Conservation (phyloP, 2,888 invertebrate genomes). For the Xestia rhomboidea region DNA sequence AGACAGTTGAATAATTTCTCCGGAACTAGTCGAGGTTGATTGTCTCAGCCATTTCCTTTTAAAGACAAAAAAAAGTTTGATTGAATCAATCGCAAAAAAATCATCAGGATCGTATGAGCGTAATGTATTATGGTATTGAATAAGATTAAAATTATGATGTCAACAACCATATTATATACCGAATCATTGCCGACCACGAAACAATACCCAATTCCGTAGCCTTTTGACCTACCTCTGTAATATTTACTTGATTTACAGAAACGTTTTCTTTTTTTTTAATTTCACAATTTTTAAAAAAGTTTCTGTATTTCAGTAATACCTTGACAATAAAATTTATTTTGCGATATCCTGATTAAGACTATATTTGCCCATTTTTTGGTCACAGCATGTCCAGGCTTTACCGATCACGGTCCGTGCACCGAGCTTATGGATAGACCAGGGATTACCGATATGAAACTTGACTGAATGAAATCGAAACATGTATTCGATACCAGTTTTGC, state of each 20-base stretch:
- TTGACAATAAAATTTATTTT: not conserved
- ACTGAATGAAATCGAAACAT: constrained; percentile 62
- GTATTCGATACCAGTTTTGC: constrained; percentile 44
- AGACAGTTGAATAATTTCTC: no score
- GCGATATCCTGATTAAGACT: not conserved
- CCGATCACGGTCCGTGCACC: constrained; percentile 28
- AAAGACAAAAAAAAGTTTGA: no score
- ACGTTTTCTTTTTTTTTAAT: no score
- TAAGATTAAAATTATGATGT: not conserved
- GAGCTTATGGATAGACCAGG: constrained; percentile 39
- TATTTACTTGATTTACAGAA: not conserved
- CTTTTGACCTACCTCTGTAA: not conserved
- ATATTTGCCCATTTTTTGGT: not conserved
- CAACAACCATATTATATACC: not conserved
- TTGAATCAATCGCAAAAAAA: no score
- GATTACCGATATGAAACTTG: constrained; percentile 64
- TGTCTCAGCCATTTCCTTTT: no score
- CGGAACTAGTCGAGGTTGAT: no score
- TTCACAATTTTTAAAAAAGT: no score
- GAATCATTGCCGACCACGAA: not conserved
- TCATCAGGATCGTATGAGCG: not conserved
- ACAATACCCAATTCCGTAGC: not conserved
- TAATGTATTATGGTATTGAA: not conserved
- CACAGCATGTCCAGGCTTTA: constrained; percentile 36
- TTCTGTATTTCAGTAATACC: no score